These are phyloP conservation scores for Macrostomum lignano DNA, from an alignment of 1,140 invertebrate genomes.

Conservation along the genomic window DNA sequence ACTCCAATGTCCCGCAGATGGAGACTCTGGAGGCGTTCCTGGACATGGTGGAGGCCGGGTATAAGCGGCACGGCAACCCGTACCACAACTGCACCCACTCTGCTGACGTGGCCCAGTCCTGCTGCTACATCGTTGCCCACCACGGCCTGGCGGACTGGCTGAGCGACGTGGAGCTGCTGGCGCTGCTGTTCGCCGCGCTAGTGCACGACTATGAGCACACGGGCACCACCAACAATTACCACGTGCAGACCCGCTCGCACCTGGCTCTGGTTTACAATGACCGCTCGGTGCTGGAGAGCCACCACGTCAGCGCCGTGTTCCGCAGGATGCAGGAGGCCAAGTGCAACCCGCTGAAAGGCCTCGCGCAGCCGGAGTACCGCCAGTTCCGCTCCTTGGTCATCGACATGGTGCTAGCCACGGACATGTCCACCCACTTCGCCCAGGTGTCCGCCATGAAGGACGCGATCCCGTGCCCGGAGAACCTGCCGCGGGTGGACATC, in stretches of 20 bases:
- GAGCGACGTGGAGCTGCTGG: slow-evolving; percentile 67
- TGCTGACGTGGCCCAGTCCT: slow-evolving; percentile 29
- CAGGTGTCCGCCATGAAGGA: slow-evolving; percentile 83
- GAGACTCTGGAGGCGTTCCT: slow-evolving; percentile 20
- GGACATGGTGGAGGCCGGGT: slow-evolving; percentile 16
- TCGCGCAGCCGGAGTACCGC: slow-evolving; percentile 52
- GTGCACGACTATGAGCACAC: slow-evolving; percentile 73
- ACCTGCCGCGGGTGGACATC: slow-evolving; percentile 6
- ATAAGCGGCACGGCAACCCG: slow-evolving; percentile 11
- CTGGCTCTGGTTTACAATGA: slow-evolving; percentile 4
- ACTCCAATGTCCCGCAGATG: no score
- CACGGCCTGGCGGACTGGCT: slow-evolving; percentile 41
- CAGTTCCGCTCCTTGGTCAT: slow-evolving; percentile 71
- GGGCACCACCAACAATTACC: slow-evolving; percentile 74
- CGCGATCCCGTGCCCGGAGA: neutral
- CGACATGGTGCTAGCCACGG: slow-evolving; percentile 78
- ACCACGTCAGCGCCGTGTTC: slow-evolving; percentile 3
- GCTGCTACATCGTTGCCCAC: slow-evolving; percentile 45
- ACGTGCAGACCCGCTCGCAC: slow-evolving; percentile 49
- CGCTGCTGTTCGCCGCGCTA: slow-evolving; percentile 54
- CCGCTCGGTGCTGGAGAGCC: slow-evolving; percentile 2
- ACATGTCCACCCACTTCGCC: slow-evolving; percentile 86
- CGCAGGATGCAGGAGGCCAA: slow-evolving; percentile 31
- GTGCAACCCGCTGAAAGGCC: slow-evolving; percentile 55
- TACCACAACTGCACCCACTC: slow-evolving; percentile 1